phyloP scores from a whole-genome alignment of 2,113 vertebrate genomes.

The Scomber colias region DNA sequence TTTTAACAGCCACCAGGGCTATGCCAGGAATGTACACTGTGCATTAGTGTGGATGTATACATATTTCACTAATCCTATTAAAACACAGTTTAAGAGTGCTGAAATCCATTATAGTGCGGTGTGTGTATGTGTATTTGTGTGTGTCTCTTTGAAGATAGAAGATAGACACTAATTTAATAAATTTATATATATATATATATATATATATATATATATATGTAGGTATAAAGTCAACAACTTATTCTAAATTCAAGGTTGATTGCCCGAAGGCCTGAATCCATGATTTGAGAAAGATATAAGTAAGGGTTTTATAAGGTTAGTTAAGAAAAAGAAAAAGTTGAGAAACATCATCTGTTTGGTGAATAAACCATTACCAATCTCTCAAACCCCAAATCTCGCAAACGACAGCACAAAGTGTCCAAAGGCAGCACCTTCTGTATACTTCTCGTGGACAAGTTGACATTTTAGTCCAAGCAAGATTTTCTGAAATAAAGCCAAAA shows the following conservation, averaged over 20 bases:
- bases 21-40: slow-evolving; percentile 82
- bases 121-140: background rate
- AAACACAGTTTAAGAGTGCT: slow-evolving; percentile 59
- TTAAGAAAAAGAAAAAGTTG: background rate
- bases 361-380: background rate
- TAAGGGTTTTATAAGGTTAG: background rate
- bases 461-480: slow-evolving; percentile 69
- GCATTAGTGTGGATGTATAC: slow-evolving; percentile 80
- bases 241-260: background rate
- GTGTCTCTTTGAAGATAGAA: slow-evolving; percentile 16
- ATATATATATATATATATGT: slow-evolving; percentile 3
- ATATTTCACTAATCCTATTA: slow-evolving; percentile 81
- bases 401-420: slow-evolving; percentile 13
- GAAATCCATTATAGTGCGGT: slow-evolving; percentile 53
- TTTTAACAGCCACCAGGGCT: slow-evolving; percentile 77
- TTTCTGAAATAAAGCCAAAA: slow-evolving; percentile 73
- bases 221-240: background rate
- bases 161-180: background rate
- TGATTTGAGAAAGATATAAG: background rate
- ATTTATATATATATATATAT: slow-evolving; percentile 7
- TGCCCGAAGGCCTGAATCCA: background rate
- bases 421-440: slow-evolving; percentile 27
- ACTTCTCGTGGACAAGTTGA: slow-evolving; percentile 66
- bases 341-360: slow-evolving; percentile 1
- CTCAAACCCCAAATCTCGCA: background rate